phyloP scores from a whole-genome alignment of 2,797 vertebrate genomes.

The Peromyscus nudipes region DNA sequence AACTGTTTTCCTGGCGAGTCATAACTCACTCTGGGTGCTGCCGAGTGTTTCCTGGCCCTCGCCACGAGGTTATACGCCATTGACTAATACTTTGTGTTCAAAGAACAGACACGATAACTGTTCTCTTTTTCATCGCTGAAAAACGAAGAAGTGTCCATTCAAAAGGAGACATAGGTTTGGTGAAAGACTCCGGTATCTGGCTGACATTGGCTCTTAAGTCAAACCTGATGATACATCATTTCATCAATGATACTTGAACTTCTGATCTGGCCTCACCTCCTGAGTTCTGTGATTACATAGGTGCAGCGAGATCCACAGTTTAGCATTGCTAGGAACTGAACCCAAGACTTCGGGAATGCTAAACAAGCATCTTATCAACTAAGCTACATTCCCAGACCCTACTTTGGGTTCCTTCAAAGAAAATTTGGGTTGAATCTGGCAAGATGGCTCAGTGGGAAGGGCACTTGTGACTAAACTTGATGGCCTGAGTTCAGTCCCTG shows the following conservation, averaged over 20 bases:
- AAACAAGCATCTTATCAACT: not conserved
- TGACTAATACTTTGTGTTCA: not conserved
- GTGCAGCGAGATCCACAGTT: not conserved
- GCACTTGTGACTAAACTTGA: not conserved
- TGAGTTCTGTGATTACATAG: not conserved
- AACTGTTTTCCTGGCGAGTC: not conserved
- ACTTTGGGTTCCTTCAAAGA: constrained; percentile 18
- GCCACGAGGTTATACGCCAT: not conserved
- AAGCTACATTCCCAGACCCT: not conserved
- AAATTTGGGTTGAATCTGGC: not conserved
- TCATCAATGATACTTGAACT: not conserved
- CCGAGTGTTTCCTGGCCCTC: not conserved
- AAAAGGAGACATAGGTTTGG: not conserved
- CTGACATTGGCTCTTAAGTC: not conserved
- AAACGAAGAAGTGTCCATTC: constrained; percentile 8
- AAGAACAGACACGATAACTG: not conserved
- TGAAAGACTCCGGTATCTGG: not conserved
- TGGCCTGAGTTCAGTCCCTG: not conserved
- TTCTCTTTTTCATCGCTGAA: constrained; percentile 34
- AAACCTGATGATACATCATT: not conserved
- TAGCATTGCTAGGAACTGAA: not conserved
- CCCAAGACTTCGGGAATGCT: not conserved
- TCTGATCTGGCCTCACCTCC: not conserved
- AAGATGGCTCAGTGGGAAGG: not conserved
- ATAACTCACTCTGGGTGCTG: not conserved